Percentiles rank a stretch among this genome's conserved stretches.
phyloP scores from a whole-genome alignment of 1,140 invertebrate species.

The Acyrthosiphon pisum region DNA sequence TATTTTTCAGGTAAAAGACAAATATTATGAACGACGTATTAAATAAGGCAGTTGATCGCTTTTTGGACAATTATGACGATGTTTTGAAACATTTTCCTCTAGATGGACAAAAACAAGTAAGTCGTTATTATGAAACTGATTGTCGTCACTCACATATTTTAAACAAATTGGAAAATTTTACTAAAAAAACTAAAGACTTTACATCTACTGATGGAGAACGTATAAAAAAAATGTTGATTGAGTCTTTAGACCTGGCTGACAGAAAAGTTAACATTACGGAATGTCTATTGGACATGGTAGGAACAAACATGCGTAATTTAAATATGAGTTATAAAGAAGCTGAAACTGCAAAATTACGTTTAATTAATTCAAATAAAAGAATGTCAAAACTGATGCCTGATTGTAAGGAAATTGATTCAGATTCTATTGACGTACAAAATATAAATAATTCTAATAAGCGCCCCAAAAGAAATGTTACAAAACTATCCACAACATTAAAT shows the following conservation, averaged over 20 bases:
- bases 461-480: neutral
- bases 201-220: neutral
- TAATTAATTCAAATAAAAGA: neutral
- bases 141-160: slow-evolving; percentile 15
- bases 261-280: slow-evolving; percentile 16
- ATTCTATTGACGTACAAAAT: neutral
- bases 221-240: neutral
- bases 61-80: neutral
- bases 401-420: neutral
- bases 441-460: neutral
- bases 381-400: neutral
- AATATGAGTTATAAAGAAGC: neutral
- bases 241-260: neutral
- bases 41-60: neutral
- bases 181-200: neutral
- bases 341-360: neutral
- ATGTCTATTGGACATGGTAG: neutral
- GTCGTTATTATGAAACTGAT: slow-evolving; percentile 31
- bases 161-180: neutral
- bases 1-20: neutral
- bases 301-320: neutral
- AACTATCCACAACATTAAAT: neutral
- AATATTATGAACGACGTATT: slow-evolving; percentile 1
- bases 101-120: slow-evolving; percentile 16
- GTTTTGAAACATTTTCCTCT: neutral